Base-by-base conservation (phyloP, 2,888 invertebrate genomes). In the Corbicula japonica region DNA sequence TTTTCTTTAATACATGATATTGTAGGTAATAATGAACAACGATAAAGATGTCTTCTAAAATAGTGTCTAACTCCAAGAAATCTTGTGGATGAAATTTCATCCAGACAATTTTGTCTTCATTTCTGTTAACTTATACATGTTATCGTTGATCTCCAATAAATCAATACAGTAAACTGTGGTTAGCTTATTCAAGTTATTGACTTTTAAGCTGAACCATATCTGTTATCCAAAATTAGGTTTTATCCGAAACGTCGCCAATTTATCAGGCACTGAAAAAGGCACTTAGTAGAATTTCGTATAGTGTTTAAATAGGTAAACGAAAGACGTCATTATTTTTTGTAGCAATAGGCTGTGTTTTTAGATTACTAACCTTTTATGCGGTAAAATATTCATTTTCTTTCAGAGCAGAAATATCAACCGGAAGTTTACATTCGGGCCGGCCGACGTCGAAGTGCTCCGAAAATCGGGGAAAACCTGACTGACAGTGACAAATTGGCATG, bases 371-470 rank as follows among this genome's bases (percentile, higher is more conserved):
- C 76, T 77, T 62, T 77, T 77, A 15, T 77, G 76, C 6, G 60
- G 76, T 21, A 77, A 58, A 38, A 77, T 77, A 46, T 77, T 77
- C 71, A 71, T 71, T 68, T 54, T 32, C 38, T 8, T 61, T 32
- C 10, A 4, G 3, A 52, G 28, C 5, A 21, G 6, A 26, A 5
- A 52, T 6, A 3, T 52, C 28, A n/a, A 6, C 26, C 52, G 28
- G 52, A 52, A 26, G 23, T 21, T 15, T 23, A 21, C 4, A 21
- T 12, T 12, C 5, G 3, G 5, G 15, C 5, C n/a, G n/a, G 26
- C 52, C 3, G 28, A 23, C 5, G 28, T 6, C 12, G 28, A 52
- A 52, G 6, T 15, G 48, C 5, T n/a, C 10, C 21, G 12, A n/a
- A 18, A 12, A n/a, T 48, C 21, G 12, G 48, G 12, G 6, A n/a